These are phyloP conservation scores for Pelusios castaneus DNA, from an alignment of 2,113 vertebrate genomes.

Conservation along the genomic window DNA sequence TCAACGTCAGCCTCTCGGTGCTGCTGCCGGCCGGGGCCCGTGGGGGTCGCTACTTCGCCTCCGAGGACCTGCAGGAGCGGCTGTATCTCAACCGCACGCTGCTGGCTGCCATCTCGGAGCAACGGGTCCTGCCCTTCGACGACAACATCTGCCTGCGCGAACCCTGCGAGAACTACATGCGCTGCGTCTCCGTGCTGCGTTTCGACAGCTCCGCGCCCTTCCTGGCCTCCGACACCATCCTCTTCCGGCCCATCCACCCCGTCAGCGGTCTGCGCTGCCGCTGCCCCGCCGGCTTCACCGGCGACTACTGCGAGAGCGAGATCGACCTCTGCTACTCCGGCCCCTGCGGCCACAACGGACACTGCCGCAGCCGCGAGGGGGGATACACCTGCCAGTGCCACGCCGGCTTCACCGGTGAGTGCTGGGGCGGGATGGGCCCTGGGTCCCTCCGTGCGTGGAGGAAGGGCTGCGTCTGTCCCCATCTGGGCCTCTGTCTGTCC, in stretches of 20 bases:
- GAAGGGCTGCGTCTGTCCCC: not conserved
- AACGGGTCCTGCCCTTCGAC: constrained; percentile 94
- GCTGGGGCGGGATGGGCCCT: no score
- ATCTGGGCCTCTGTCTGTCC: not conserved
- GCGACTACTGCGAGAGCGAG: constrained; percentile 96
- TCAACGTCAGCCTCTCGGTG: constrained; percentile 95
- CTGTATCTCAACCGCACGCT: constrained; percentile 95
- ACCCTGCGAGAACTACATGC: constrained; percentile 98
- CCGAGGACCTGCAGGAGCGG: constrained; percentile 94
- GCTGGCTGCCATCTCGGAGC: constrained; percentile 85
- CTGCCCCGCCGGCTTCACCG: constrained; percentile 92
- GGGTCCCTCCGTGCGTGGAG: no score
- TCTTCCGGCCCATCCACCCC: constrained; percentile 95
- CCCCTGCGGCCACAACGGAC: constrained; percentile 88
- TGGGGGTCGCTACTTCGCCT: constrained; percentile 82
- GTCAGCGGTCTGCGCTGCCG: constrained; percentile 94
- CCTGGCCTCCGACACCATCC: constrained; percentile 90
- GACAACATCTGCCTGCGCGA: constrained; percentile 97
- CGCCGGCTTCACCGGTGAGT: constrained; percentile 91
- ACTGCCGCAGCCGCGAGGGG: constrained; percentile 89
- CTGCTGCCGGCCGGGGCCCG: constrained; percentile 65
- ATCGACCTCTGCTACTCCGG: constrained; percentile 96
- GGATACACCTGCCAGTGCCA: constrained; percentile 94
- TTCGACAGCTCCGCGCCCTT: constrained; percentile 97
- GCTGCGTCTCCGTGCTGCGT: constrained; percentile 93